These are phyloP conservation scores for Netelia fuscicornis DNA, from an alignment of 2,888 invertebrate genomes.

Conservation along the genomic window DNA sequence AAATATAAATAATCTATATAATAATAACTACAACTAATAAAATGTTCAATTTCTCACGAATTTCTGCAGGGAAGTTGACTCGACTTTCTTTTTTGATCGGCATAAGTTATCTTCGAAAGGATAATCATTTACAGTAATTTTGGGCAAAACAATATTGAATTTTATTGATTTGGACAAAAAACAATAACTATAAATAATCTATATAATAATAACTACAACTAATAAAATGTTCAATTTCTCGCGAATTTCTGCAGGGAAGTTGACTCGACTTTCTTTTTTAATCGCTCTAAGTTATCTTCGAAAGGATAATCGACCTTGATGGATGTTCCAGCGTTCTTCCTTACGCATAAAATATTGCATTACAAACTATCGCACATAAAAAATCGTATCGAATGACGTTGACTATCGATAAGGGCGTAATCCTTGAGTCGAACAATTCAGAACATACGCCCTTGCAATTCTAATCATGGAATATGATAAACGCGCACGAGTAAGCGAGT, in stretches of 20 bases:
- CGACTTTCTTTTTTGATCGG: not conserved
- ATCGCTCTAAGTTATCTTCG: not conserved
- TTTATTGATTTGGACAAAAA: too few species aligned
- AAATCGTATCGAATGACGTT: not conserved
- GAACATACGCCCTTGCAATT: not conserved
- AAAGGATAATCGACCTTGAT: slow-evolving; percentile 49
- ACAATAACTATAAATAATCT: too few species aligned
- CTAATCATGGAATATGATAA: slow-evolving; percentile 14
- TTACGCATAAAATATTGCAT: slow-evolving; percentile 23
- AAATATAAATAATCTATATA: too few species aligned
- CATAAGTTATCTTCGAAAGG: too few species aligned
- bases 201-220: too few species aligned
- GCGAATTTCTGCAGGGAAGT: too few species aligned
- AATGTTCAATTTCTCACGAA: too few species aligned
- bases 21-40: too few species aligned
- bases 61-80: too few species aligned
- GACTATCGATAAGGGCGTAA: not conserved
- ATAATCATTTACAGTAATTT: too few species aligned
- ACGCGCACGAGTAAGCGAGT: slow-evolving; percentile 47
- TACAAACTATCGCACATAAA: not conserved
- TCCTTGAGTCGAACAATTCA: not conserved
- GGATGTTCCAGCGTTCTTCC: slow-evolving; percentile 40
- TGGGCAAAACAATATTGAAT: too few species aligned
- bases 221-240: too few species aligned
- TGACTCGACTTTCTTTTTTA: not conserved